phyloP scores from a whole-genome alignment of 2,113 vertebrate genomes.

The Physeter macrocephalus region DNA sequence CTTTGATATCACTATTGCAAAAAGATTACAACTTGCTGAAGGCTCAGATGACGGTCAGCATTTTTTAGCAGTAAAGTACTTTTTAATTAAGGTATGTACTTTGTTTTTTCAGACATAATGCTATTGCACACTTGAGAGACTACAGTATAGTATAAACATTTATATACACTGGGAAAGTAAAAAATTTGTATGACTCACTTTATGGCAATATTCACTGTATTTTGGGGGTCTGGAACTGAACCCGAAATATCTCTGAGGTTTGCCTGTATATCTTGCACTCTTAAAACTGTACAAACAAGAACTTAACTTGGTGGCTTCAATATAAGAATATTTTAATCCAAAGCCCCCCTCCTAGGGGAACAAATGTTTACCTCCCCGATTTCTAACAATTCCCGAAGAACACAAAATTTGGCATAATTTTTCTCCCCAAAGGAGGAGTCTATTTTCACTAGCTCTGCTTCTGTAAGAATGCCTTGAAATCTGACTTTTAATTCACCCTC shows the following conservation, averaged over 20 bases:
- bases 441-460: neutral
- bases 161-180: too few species aligned
- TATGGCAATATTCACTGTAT: neutral
- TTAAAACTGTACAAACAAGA: neutral
- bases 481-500: neutral
- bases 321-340: neutral
- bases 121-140: neutral
- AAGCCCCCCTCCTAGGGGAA: neutral
- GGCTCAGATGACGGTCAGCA: neutral
- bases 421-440: neutral
- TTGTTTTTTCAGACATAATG: neutral
- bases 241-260: neutral
- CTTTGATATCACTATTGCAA: neutral
- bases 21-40: neutral
- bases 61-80: neutral
- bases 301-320: neutral
- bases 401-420: neutral
- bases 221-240: neutral
- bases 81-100: neutral
- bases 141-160: neutral
- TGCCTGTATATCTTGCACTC: neutral
- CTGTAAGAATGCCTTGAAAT: neutral
- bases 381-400: neutral
- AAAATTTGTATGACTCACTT: fast-evolving
- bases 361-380: neutral